Percentiles rank a stretch among this genome's conserved stretches.
These are phyloP conservation scores for Podabrus alpinus DNA, from an alignment of 2,888 invertebrate species.

Conservation along the genomic window DNA sequence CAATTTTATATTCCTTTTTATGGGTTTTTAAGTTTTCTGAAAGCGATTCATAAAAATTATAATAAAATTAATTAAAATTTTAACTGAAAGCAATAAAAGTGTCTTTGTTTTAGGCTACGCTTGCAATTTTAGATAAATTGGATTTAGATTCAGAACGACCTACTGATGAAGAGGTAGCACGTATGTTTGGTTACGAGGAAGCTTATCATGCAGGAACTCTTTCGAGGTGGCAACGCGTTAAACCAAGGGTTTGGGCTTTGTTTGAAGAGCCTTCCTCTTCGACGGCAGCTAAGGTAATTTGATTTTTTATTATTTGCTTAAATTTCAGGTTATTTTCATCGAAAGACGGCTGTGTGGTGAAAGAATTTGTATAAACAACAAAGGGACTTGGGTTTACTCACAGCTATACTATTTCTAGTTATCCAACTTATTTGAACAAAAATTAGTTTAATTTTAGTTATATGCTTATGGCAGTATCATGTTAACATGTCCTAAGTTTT, in stretches of 20 bases:
- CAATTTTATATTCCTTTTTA: neutral
- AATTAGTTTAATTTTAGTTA: neutral
- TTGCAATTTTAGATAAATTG: constrained; percentile 93
- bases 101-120: constrained; percentile 73
- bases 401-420: neutral
- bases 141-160: constrained; percentile 93
- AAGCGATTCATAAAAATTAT: neutral
- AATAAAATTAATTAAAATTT: neutral
- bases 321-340: neutral
- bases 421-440: neutral
- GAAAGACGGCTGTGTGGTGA: neutral
- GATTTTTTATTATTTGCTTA: neutral
- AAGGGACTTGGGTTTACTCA: neutral
- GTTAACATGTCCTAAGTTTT: neutral
- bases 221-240: constrained; percentile 86
- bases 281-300: constrained; percentile 79
- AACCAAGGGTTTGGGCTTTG: constrained; percentile 91
- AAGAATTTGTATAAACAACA: neutral
- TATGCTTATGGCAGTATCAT: neutral
- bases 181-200: constrained; percentile 89
- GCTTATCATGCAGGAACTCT: constrained; percentile 79
- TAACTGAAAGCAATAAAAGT: neutral
- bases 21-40: neutral
- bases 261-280: constrained; percentile 98
- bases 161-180: constrained; percentile 89